These are phyloP conservation scores for Hetaerina americana DNA, from an alignment of 1,140 invertebrate species.

Conservation along the genomic window DNA sequence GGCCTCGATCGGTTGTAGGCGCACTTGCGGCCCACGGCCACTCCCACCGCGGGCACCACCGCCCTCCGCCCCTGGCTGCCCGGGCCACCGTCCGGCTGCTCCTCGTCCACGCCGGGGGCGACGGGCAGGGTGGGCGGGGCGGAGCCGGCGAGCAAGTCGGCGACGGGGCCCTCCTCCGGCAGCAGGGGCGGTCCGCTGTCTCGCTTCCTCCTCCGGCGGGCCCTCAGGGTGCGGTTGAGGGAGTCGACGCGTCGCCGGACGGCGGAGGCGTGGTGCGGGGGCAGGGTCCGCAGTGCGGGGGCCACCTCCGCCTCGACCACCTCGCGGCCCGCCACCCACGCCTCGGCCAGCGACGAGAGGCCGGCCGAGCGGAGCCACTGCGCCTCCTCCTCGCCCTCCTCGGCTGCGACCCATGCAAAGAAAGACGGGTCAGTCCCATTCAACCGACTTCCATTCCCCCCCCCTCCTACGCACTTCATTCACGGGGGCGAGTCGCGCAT, in stretches of 20 bases:
- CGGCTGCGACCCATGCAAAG: too few species aligned
- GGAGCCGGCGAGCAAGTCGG: too few species aligned
- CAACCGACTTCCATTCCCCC: too few species aligned
- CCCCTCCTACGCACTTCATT: too few species aligned
- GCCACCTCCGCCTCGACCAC: conserved; percentile 42
- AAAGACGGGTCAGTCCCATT: too few species aligned
- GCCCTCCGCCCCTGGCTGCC: not conserved
- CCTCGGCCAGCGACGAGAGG: conserved; percentile 38
- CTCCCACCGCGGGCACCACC: not conserved
- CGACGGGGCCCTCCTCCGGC: not conserved
- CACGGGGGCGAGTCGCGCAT: too few species aligned
- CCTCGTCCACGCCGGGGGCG: not conserved
- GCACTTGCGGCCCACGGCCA: not conserved
- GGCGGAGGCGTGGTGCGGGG: conserved; percentile 56
- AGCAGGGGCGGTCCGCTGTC: not conserved
- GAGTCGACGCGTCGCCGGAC: conserved; percentile 58
- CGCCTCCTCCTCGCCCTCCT: conserved; percentile 41
- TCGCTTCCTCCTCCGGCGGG: conserved; percentile 28
- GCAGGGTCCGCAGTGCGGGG: conserved; percentile 38
- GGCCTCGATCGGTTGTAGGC: not conserved
- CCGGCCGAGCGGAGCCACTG: conserved; percentile 45
- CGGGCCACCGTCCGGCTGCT: not conserved
- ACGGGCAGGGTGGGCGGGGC: not conserved
- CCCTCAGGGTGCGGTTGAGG: conserved; percentile 63
- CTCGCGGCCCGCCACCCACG: conserved; percentile 43